phyloP scores from a whole-genome alignment of 2,888 invertebrate genomes.

The Plagodis pulveraria region DNA sequence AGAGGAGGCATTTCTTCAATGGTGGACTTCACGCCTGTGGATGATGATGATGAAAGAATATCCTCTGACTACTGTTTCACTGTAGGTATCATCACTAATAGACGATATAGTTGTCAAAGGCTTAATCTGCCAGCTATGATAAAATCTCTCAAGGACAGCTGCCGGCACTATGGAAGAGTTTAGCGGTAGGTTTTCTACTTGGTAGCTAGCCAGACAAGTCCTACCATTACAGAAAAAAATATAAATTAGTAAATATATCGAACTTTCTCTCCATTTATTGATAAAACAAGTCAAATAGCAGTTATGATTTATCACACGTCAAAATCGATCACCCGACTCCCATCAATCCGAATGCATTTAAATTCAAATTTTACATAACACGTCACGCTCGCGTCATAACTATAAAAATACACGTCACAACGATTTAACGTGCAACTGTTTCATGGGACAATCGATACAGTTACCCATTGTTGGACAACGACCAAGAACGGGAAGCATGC shows the following conservation, averaged over 20 bases:
- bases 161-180: too few species aligned
- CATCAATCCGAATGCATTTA: constrained; percentile 57
- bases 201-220: too few species aligned
- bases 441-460: constrained; percentile 57
- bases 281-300: background rate
- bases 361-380: constrained; percentile 63
- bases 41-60: too few species aligned
- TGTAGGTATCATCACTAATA: too few species aligned
- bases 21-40: too few species aligned
- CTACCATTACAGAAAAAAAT: too few species aligned
- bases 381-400: constrained; percentile 74
- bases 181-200: too few species aligned
- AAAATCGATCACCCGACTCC: constrained; percentile 35
- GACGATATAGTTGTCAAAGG: too few species aligned
- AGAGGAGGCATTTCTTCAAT: too few species aligned
- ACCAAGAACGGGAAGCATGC: constrained; percentile 57
- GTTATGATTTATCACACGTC: constrained; percentile 9
- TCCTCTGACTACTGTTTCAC: too few species aligned
- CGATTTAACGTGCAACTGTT: constrained; percentile 65
- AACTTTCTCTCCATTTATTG: background rate
- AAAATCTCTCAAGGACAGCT: too few species aligned
- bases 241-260: background rate
- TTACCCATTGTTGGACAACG: constrained; percentile 51
- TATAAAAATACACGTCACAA: constrained; percentile 71
- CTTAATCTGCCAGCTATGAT: too few species aligned